phyloP scores from a whole-genome alignment of 2,797 vertebrate species.

The Malacoctenus gilli region DNA sequence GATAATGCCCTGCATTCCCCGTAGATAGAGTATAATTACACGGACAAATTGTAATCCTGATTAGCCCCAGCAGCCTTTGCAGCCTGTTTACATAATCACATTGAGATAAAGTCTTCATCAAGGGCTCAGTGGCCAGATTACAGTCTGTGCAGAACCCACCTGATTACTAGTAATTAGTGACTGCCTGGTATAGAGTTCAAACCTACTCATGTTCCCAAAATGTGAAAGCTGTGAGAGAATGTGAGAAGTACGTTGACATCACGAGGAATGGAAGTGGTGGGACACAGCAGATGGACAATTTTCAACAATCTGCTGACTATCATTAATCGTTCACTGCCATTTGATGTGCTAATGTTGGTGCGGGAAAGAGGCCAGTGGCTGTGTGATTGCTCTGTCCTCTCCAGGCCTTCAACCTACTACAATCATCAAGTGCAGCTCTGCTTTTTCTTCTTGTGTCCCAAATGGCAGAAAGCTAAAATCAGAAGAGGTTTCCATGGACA shows the following conservation, averaged over 20 bases:
- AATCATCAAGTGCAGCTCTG: constrained; percentile 4
- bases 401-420: constrained; percentile 14
- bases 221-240: constrained; percentile 1
- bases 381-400: constrained; percentile 26
- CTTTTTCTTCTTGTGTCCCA: constrained; percentile 5
- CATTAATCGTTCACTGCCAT: constrained; percentile 37
- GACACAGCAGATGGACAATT: constrained; percentile 48
- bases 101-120: constrained; percentile 74
- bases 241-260: not conserved
- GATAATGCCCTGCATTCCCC: constrained; percentile 67
- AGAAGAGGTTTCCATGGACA: not conserved
- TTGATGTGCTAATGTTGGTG: constrained; percentile 17
- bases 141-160: constrained; percentile 57
- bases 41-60: constrained; percentile 79
- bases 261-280: constrained; percentile 10
- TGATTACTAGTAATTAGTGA: constrained; percentile 69
- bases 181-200: constrained; percentile 20
- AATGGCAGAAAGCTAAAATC: constrained; percentile 5
- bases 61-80: constrained; percentile 73
- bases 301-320: constrained; percentile 46
- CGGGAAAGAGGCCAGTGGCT: constrained; percentile 13
- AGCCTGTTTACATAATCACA: constrained; percentile 77
- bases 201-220: not conserved
- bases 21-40: constrained; percentile 77
- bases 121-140: constrained; percentile 73